Percentiles rank a stretch among this genome's conserved stretches.
These are phyloP conservation scores for Ormyrus pomaceus DNA, from an alignment of 2,888 invertebrate genomes.

Conservation along the genomic window DNA sequence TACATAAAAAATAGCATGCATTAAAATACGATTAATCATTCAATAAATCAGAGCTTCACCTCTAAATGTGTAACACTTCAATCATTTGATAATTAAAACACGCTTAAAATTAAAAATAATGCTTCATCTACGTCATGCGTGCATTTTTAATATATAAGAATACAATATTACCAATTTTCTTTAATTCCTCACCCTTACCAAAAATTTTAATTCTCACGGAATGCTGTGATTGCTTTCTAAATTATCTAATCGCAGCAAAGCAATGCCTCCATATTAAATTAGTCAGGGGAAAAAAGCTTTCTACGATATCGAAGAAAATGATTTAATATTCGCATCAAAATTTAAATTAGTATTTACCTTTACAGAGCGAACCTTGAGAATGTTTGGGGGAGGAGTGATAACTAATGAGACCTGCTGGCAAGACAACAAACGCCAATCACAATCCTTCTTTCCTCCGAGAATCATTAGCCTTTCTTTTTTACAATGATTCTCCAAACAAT, in stretches of 20 bases:
- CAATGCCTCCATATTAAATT: slow-evolving; percentile 19
- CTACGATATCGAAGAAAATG: slow-evolving; percentile 24
- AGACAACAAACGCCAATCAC: slow-evolving; percentile 72
- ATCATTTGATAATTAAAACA: slow-evolving; percentile 3
- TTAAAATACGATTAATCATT: no score
- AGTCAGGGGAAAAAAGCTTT: slow-evolving; percentile 42
- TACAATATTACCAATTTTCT: slow-evolving; percentile 2
- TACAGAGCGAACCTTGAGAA: slow-evolving; percentile 79
- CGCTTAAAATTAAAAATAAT: slow-evolving; percentile 3
- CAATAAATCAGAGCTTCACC: slow-evolving; percentile 15
- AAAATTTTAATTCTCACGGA: slow-evolving; percentile 26
- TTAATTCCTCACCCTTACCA: slow-evolving; percentile 16
- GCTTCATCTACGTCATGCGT: slow-evolving; percentile 15
- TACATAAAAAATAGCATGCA: no score
- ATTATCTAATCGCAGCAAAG: slow-evolving; percentile 19
- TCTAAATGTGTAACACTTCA: slow-evolving; percentile 22
- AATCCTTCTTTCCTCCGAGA: slow-evolving; percentile 50
- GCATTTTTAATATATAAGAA: slow-evolving; percentile 2
- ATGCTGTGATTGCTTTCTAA: slow-evolving; percentile 8
- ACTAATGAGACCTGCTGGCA: slow-evolving; percentile 75
- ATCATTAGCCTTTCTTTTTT: slow-evolving; percentile 34
- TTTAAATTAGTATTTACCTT: slow-evolving; percentile 76
- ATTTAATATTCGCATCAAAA: slow-evolving; percentile 18
- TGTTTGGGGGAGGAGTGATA: slow-evolving; percentile 73
- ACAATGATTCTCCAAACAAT: slow-evolving; percentile 32